A percentile compares a stretch with the other conserved stretches of the same genome.
These are phyloP conservation scores for Sebastes vulpes DNA, from an alignment of 2,797 vertebrate species.

Conservation along the genomic window DNA sequence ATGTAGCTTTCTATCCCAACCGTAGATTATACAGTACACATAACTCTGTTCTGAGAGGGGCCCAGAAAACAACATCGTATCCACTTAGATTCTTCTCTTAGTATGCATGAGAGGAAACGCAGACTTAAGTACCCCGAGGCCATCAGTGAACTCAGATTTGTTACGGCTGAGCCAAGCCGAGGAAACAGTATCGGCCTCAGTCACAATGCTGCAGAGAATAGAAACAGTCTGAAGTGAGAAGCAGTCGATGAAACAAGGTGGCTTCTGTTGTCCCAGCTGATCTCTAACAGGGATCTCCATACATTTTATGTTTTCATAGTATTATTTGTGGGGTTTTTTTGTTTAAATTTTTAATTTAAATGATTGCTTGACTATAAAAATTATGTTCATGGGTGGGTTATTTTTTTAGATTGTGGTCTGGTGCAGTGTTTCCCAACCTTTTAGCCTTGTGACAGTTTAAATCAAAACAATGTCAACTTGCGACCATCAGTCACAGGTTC, in stretches of 20 bases:
- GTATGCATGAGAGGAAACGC: slow-evolving; percentile 31
- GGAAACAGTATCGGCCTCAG: neutral
- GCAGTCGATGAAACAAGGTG: neutral
- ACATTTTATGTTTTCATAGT: neutral
- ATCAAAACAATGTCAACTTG: neutral
- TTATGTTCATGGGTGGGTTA: no score
- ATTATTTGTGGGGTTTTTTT: neutral
- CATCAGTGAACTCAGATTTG: slow-evolving; percentile 5
- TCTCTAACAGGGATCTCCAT: neutral
- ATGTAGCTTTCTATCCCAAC: slow-evolving; percentile 19
- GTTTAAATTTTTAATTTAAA: neutral
- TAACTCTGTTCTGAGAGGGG: neutral
- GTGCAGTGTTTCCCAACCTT: neutral
- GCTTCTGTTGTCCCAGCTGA: neutral
- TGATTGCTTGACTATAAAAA: neutral
- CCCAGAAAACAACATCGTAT: neutral
- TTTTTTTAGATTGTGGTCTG: neutral
- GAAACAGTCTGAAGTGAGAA: slow-evolving; percentile 27
- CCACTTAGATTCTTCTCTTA: slow-evolving; percentile 19
- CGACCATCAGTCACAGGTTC: neutral
- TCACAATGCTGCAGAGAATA: slow-evolving; percentile 26
- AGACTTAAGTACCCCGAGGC: slow-evolving; percentile 12
- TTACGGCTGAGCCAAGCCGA: slow-evolving; percentile 6
- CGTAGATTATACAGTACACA: neutral
- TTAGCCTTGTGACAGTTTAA: neutral